Percentiles rank a stretch among this genome's conserved stretches.
These are phyloP conservation scores for Mamestra configurata DNA, from an alignment of 1,140 invertebrate genomes.

Conservation along the genomic window DNA sequence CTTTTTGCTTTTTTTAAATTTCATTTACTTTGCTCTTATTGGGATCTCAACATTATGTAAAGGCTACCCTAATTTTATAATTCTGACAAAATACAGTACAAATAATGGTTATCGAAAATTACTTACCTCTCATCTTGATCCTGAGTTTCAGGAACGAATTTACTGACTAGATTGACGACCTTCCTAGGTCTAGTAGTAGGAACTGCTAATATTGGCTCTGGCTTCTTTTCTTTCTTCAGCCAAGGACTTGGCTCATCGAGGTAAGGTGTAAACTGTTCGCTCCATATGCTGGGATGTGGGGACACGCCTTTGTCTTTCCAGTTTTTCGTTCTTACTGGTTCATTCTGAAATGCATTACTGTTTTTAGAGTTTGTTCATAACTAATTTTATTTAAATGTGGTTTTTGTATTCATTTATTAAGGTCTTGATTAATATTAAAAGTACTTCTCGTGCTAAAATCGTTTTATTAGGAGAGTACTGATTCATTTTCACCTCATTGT, in stretches of 20 bases:
- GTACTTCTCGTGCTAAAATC: no score
- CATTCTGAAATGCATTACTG: slow-evolving; percentile 59
- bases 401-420: not conserved
- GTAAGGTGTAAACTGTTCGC: slow-evolving; percentile 64
- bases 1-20: slow-evolving; percentile 35
- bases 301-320: slow-evolving; percentile 75
- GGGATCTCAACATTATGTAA: no score
- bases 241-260: slow-evolving; percentile 66
- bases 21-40: no score
- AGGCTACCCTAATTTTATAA: no score
- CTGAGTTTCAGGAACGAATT: slow-evolving; percentile 80
- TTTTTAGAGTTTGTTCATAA: not conserved
- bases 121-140: slow-evolving; percentile 73
- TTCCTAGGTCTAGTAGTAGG: slow-evolving; percentile 67
- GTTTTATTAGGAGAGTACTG: no score
- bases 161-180: slow-evolving; percentile 74
- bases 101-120: no score
- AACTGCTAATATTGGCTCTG: slow-evolving; percentile 67
- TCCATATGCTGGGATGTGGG: slow-evolving; percentile 83
- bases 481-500: no score
- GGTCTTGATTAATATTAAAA: no score
- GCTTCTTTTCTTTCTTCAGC: slow-evolving; percentile 70
- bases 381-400: not conserved
- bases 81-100: no score
- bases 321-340: slow-evolving; percentile 65